A percentile compares a stretch with the other conserved stretches of the same genome.
These are phyloP conservation scores for Astyanax mexicanus DNA, from an alignment of 2,797 vertebrate genomes.

Conservation along the genomic window DNA sequence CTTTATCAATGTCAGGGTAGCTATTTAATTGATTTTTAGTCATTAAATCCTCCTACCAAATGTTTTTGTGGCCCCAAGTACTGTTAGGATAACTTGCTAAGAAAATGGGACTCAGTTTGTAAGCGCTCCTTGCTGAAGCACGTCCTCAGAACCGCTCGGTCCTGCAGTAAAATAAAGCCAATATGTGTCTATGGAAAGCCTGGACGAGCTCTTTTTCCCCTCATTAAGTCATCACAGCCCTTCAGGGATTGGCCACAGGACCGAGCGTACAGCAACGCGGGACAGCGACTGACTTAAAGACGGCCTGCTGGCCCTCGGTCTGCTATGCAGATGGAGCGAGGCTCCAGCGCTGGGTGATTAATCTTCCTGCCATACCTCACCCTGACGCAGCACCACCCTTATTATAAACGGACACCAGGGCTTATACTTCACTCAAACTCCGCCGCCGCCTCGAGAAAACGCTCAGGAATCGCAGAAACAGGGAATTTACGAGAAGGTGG, in stretches of 20 bases:
- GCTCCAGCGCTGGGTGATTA: conserved; percentile 15
- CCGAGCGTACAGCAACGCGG: conserved; percentile 9
- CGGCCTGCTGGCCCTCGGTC: conserved; percentile 29
- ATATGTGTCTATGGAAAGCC: background rate
- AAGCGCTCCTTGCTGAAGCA: too few species aligned
- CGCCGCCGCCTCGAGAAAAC: background rate
- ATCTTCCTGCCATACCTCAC: conserved; percentile 23
- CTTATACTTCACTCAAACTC: conserved; percentile 27
- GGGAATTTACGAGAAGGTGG: conserved; percentile 14
- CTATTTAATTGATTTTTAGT: too few species aligned
- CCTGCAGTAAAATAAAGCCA: too few species aligned
- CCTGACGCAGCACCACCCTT: conserved; percentile 15
- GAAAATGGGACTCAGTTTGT: too few species aligned
- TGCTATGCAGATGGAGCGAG: conserved; percentile 27
- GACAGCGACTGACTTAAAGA: conserved; percentile 7
- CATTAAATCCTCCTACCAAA: too few species aligned
- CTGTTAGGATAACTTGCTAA: too few species aligned
- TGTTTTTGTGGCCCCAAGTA: too few species aligned
- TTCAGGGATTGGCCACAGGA: conserved; percentile 11
- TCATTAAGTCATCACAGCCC: conserved; percentile 25
- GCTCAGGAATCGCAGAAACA: background rate
- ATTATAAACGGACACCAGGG: conserved; percentile 36
- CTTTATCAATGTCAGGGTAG: too few species aligned
- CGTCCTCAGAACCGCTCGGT: too few species aligned
- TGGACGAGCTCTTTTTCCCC: conserved; percentile 7